phyloP scores from a whole-genome alignment of 2,797 vertebrate genomes.

The Paedocypris micromegethes region DNA sequence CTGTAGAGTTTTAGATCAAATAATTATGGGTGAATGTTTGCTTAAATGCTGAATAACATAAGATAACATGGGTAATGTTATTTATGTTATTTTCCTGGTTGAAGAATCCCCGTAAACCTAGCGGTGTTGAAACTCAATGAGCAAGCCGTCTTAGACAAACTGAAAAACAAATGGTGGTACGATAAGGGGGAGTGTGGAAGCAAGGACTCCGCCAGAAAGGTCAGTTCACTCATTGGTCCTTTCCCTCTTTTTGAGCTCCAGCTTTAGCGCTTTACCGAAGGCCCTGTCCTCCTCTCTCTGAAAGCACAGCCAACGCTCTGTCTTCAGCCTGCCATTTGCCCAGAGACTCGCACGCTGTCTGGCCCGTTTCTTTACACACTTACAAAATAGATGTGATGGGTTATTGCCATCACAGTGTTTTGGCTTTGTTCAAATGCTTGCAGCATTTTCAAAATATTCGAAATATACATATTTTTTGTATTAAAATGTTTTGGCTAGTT shows the following conservation, averaged over 20 bases:
- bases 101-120: conserved; percentile 99
- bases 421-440: conserved; percentile 2
- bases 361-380: conserved; percentile 19
- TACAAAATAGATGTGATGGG: conserved; percentile 26
- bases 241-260: conserved; percentile 47
- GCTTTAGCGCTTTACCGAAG: conserved; percentile 43
- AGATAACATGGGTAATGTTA: conserved; percentile 99
- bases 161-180: conserved; percentile 99
- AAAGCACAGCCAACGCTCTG: conserved; percentile 38
- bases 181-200: conserved; percentile 98
- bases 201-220: conserved; percentile 99
- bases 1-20: conserved; percentile 48
- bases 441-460: background rate
- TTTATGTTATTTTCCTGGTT: conserved; percentile 99
- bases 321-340: conserved; percentile 66
- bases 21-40: conserved; percentile 57
- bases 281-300: conserved; percentile 39
- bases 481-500: too few relatives aligned
- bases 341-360: conserved; percentile 27
- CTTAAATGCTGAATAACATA: conserved; percentile 93
- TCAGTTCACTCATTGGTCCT: conserved; percentile 77
- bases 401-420: background rate
- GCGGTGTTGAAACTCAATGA: conserved; percentile 99
- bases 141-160: conserved; percentile 99
- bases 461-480: too few relatives aligned